These are phyloP conservation scores for Aurelia coerulea DNA, from an alignment of 30 jellyfish, hydroid and myxozoan species.

Conservation along the genomic window DNA sequence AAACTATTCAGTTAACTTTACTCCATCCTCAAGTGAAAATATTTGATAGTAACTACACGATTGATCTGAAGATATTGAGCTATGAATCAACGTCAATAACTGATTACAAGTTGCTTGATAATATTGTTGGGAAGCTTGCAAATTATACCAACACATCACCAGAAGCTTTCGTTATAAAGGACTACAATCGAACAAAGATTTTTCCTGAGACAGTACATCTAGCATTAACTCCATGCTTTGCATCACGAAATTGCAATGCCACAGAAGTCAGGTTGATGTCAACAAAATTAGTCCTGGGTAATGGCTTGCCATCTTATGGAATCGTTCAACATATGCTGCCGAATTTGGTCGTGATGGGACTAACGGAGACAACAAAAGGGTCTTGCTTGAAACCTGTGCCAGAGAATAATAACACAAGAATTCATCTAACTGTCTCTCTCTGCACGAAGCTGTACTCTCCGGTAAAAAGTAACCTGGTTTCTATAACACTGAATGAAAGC, in stretches of 20 bases:
- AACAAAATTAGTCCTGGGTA: neutral
- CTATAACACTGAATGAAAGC: neutral
- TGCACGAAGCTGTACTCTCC: conserved; percentile 44
- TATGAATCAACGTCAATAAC: neutral
- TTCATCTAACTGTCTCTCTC: conserved; percentile 32
- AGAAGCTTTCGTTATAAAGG: conserved; percentile 1
- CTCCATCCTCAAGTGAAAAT: conserved; percentile 1
- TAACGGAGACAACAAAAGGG: conserved; percentile 8
- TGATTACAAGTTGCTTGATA: conserved; percentile 24
- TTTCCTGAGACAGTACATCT: conserved; percentile 47
- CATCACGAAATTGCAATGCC: conserved; percentile 26
- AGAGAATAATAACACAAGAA: neutral
- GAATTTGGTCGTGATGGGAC: conserved; percentile 13
- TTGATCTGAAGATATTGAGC: conserved; percentile 34
- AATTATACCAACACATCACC: neutral
- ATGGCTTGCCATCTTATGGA: conserved; percentile 39
- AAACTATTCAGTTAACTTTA: conserved; percentile 4
- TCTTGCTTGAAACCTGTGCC: neutral
- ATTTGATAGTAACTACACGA: conserved; percentile 6
- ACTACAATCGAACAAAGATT: conserved; percentile 32
- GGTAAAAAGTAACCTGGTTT: conserved; percentile 2
- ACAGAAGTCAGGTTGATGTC: conserved; percentile 10
- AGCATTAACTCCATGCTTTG: conserved; percentile 35
- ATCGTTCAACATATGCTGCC: conserved; percentile 33
- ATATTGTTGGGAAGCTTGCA: conserved; percentile 15